Evolutionary conservation across 2,113 vertebrate species (phyloP).

Genomic region (Rhombomys opimus): DNA sequence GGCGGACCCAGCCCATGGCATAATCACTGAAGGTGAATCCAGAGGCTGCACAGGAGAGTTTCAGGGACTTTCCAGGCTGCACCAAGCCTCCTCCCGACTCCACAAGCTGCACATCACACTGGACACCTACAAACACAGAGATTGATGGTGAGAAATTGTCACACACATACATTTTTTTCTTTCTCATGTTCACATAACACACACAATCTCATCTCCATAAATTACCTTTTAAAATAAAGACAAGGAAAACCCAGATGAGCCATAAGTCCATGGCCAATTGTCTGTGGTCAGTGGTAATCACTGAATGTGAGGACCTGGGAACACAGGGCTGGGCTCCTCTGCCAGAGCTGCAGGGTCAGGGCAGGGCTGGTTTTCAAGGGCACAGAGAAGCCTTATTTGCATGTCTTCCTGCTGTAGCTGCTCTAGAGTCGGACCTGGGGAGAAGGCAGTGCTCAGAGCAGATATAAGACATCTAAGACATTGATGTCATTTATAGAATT

Average conservation of each 20-base stretch:
- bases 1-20: accelerated
- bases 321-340: background rate
- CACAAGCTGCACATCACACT: background rate
- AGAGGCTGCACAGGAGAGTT: too few relatives aligned
- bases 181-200: background rate
- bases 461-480: too few relatives aligned
- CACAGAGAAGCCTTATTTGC: background rate
- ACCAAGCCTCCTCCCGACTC: too few relatives aligned
- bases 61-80: too few relatives aligned
- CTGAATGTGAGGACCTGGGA: background rate
- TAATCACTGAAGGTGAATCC: background rate
- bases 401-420: background rate
- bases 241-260: accelerated
- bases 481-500: too few relatives aligned
- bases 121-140: background rate
- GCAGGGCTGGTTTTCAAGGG: too few relatives aligned
- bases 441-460: too few relatives aligned
- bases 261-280: background rate
- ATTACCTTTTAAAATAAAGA: background rate
- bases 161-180: too few relatives aligned
- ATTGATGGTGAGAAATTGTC: background rate
- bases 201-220: background rate
- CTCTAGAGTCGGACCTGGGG: too few relatives aligned
- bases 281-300: background rate
- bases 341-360: too few relatives aligned